These are phyloP conservation scores for Selenia dentaria DNA, from an alignment of 2,888 invertebrate genomes.

Conservation along the genomic window DNA sequence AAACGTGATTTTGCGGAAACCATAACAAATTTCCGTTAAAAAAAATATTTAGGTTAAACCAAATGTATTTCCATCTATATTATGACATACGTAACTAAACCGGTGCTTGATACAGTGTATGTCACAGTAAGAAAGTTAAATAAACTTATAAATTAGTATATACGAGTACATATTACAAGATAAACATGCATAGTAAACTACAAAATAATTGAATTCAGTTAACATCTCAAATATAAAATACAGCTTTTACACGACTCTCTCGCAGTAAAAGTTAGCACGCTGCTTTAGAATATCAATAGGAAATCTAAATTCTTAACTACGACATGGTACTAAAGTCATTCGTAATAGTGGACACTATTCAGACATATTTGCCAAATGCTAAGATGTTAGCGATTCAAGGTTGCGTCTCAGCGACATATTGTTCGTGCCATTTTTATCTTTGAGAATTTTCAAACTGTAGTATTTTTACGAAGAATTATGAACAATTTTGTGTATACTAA, in stretches of 20 bases:
- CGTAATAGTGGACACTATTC: constrained; percentile 4
- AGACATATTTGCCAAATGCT: constrained; percentile 31
- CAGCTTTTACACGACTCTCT: no score
- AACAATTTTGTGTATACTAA: no score
- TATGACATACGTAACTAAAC: no score
- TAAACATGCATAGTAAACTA: no score
- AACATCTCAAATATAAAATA: constrained; percentile 2
- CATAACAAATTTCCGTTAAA: no score
- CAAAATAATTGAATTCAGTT: constrained; percentile 11
- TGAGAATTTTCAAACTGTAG: constrained; percentile 7
- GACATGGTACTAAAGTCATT: constrained; percentile 1
- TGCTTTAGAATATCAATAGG: neutral
- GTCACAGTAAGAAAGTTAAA: no score
- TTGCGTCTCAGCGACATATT: constrained; percentile 23
- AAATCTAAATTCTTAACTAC: neutral
- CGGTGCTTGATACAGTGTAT: no score
- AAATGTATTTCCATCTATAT: no score
- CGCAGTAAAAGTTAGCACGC: constrained; percentile 1
- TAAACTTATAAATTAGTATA: no score
- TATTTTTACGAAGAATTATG: constrained; percentile 9
- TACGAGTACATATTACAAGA: no score
- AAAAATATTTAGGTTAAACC: no score
- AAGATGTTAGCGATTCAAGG: constrained; percentile 19
- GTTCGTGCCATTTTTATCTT: constrained; percentile 19
- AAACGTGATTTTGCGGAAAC: no score